These are phyloP conservation scores for Operophtera brumata DNA, from an alignment of 2,888 invertebrate species.

Conservation along the genomic window DNA sequence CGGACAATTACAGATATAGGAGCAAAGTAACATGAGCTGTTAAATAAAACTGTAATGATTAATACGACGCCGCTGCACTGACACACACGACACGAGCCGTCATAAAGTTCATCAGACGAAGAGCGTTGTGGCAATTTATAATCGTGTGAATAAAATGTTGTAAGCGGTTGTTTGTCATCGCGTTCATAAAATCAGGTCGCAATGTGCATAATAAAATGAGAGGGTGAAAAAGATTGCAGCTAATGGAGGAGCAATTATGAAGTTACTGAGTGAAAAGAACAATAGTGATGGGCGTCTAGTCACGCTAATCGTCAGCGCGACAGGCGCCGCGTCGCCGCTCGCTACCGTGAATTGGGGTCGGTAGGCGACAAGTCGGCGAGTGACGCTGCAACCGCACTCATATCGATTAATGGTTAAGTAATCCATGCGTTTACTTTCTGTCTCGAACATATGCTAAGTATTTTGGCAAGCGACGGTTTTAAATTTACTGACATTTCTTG, in stretches of 20 bases:
- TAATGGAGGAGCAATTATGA: constrained; percentile 44
- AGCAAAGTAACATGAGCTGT: constrained; percentile 61
- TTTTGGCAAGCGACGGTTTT: not conserved
- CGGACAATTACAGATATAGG: constrained; percentile 66
- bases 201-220: constrained; percentile 23
- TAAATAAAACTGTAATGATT: constrained; percentile 65
- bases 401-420: constrained; percentile 59
- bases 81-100: constrained; percentile 38
- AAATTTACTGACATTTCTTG: not conserved
- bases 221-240: constrained; percentile 23
- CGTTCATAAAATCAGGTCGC: constrained; percentile 40
- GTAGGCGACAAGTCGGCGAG: constrained; percentile 41
- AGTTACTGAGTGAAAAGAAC: constrained; percentile 49
- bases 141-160: constrained; percentile 23
- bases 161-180: constrained; percentile 30
- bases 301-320: constrained; percentile 55
- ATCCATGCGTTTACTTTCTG: constrained; percentile 33
- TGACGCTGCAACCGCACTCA: constrained; percentile 46
- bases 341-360: constrained; percentile 57
- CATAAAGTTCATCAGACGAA: constrained; percentile 43
- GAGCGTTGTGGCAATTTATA: constrained; percentile 21
- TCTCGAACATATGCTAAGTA: not conserved
- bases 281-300: constrained; percentile 67
- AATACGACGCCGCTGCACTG: constrained; percentile 52
- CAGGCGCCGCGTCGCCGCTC: constrained; percentile 55